phyloP scores from a whole-genome alignment of 2,888 invertebrate species.

The Hybos culiciformis region DNA sequence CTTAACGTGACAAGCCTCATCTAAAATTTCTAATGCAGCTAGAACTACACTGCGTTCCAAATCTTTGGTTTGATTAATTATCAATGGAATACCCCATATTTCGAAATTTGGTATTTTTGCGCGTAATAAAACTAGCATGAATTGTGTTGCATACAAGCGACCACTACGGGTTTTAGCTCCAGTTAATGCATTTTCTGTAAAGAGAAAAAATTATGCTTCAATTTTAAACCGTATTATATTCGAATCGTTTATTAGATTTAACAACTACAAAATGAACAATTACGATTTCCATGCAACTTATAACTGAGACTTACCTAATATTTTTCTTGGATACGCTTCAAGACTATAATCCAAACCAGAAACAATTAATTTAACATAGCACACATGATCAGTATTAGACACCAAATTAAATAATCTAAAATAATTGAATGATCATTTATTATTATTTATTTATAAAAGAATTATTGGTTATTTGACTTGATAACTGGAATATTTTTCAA shows the following conservation, averaged over 20 bases:
- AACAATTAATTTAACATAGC: conserved; percentile 85
- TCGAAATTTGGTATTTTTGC: conserved; percentile 56
- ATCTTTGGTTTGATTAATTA: conserved; percentile 77
- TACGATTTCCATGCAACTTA: background rate
- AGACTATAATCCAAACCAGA: conserved; percentile 80
- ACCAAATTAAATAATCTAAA: conserved; percentile 66
- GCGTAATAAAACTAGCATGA: conserved; percentile 73
- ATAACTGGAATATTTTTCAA: no score
- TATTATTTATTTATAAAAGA: background rate
- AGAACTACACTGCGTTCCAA: conserved; percentile 64
- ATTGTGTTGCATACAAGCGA: conserved; percentile 81
- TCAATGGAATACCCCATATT: conserved; percentile 74
- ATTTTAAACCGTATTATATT: background rate
- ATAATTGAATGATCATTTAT: conserved; percentile 13
- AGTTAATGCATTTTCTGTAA: conserved; percentile 34
- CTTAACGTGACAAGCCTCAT: conserved; percentile 86
- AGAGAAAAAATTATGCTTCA: background rate
- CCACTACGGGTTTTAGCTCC: conserved; percentile 38
- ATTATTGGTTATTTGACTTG: no score
- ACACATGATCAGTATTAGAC: conserved; percentile 70
- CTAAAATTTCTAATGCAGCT: conserved; percentile 67
- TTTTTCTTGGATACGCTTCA: conserved; percentile 55
- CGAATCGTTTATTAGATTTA: background rate
- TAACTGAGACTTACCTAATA: conserved; percentile 31
- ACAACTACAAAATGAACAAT: background rate